These are phyloP conservation scores for Cotesia glomerata DNA, from an alignment of 1,140 invertebrate species.

Conservation along the genomic window DNA sequence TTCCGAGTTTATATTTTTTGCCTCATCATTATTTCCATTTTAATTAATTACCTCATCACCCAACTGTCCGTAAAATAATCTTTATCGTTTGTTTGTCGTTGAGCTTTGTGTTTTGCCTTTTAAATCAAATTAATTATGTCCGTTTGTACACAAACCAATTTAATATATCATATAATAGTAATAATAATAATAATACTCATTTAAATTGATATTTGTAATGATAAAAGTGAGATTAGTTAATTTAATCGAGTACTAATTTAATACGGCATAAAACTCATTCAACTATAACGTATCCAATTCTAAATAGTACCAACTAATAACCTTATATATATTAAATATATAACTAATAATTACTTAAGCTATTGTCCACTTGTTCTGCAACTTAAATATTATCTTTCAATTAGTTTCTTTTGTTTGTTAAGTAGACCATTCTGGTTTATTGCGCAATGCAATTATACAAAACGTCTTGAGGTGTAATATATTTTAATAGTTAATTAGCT, in stretches of 20 bases:
- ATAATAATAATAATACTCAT: background rate
- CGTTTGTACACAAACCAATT: background rate
- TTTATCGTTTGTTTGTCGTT: slow-evolving; percentile 9
- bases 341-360: background rate
- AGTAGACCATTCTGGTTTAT: slow-evolving; percentile 36
- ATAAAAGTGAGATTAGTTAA: slow-evolving; percentile 10
- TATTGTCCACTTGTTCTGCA: slow-evolving; percentile 37
- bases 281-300: slow-evolving; percentile 8
- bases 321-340: too few relatives aligned
- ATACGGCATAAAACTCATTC: background rate
- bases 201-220: too few relatives aligned
- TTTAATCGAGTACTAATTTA: slow-evolving; percentile 9
- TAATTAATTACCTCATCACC: slow-evolving; percentile 27
- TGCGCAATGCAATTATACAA: slow-evolving; percentile 33
- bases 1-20: background rate
- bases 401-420: slow-evolving; percentile 41
- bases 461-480: background rate
- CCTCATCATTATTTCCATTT: slow-evolving; percentile 24
- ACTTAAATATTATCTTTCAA: slow-evolving; percentile 41
- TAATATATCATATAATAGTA: background rate
- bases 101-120: background rate
- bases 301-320: slow-evolving; percentile 9
- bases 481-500: slow-evolving; percentile 32
- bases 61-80: slow-evolving; percentile 15
- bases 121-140: slow-evolving; percentile 15